These are phyloP conservation scores for Cyphomyrus plagiostoma DNA, from an alignment of 2,113 vertebrate species.

Conservation along the genomic window DNA sequence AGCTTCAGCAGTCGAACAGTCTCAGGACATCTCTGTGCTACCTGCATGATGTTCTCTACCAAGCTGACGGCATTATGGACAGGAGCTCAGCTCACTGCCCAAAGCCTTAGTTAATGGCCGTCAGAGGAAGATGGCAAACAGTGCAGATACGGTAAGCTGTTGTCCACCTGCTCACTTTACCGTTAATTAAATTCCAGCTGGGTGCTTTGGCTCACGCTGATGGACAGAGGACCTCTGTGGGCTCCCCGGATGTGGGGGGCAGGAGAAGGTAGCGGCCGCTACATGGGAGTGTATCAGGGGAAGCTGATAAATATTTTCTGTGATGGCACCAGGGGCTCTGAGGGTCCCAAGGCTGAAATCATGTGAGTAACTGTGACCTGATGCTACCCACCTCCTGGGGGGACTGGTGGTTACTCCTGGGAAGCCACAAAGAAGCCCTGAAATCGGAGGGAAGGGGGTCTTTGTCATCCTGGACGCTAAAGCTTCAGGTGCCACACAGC, in stretches of 20 bases:
- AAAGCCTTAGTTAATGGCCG: background rate
- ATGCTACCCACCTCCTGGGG: background rate
- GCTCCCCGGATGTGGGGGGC: background rate
- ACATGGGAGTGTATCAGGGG: slow-evolving; percentile 35
- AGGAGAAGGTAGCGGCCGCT: slow-evolving; percentile 28
- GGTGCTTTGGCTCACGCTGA: background rate
- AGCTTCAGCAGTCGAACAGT: background rate
- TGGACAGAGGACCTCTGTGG: background rate
- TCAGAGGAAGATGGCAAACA: background rate
- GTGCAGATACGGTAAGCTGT: background rate
- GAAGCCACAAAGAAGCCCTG: background rate
- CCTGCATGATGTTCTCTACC: background rate
- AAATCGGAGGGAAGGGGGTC: background rate
- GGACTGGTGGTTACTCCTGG: slow-evolving; percentile 23
- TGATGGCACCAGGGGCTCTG: slow-evolving; percentile 30
- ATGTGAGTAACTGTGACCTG: slow-evolving; percentile 39
- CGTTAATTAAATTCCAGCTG: background rate
- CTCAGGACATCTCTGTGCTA: background rate
- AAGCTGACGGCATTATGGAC: background rate
- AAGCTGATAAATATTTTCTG: slow-evolving; percentile 33
- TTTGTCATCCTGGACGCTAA: background rate
- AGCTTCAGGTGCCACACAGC: background rate
- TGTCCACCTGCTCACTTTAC: background rate
- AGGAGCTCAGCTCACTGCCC: background rate
- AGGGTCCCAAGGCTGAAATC: slow-evolving; percentile 41